These are phyloP conservation scores for Petrocephalus zakoni DNA, from an alignment of 2,113 vertebrate species.

Conservation along the genomic window DNA sequence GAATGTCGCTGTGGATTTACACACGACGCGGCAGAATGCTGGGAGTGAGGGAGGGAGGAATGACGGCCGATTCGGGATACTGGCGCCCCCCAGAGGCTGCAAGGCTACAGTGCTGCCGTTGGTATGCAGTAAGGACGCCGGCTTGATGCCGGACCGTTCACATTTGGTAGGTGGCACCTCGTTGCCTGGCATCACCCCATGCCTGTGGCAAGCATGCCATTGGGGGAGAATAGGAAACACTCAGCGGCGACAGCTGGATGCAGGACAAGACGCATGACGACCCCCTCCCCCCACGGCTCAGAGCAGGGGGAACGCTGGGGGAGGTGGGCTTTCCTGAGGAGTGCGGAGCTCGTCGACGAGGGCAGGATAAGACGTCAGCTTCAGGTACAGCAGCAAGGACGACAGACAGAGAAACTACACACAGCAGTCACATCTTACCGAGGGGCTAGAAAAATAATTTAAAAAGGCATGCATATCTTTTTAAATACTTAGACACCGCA, in stretches of 20 bases:
- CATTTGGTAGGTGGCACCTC: not conserved
- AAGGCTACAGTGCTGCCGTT: not conserved
- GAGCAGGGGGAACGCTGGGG: constrained; percentile 50
- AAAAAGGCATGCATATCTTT: constrained; percentile 63
- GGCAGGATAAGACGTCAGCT: constrained; percentile 8
- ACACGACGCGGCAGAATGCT: not conserved
- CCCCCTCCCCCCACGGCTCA: constrained; percentile 49
- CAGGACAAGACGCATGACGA: not conserved
- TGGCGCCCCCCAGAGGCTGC: not conserved
- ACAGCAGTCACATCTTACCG: constrained; percentile 68
- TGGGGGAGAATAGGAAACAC: not conserved
- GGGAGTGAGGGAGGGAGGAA: not conserved
- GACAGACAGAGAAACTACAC: constrained; percentile 27
- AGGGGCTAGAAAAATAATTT: constrained; percentile 42
- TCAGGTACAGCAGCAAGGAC: constrained; percentile 23
- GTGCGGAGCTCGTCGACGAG: constrained; percentile 47
- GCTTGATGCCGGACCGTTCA: not conserved
- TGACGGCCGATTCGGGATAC: not conserved
- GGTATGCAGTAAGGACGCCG: not conserved
- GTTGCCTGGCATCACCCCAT: not conserved
- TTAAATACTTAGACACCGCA: constrained; percentile 76
- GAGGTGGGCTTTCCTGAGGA: constrained; percentile 65
- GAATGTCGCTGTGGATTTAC: constrained; percentile 50
- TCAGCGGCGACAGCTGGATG: not conserved
- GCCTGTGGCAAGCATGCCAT: not conserved